Evolutionary conservation across 2,888 invertebrate genomes (phyloP), one percentile per base, ranked within the genome.

Genomic region (Morpho helenor): DNA sequence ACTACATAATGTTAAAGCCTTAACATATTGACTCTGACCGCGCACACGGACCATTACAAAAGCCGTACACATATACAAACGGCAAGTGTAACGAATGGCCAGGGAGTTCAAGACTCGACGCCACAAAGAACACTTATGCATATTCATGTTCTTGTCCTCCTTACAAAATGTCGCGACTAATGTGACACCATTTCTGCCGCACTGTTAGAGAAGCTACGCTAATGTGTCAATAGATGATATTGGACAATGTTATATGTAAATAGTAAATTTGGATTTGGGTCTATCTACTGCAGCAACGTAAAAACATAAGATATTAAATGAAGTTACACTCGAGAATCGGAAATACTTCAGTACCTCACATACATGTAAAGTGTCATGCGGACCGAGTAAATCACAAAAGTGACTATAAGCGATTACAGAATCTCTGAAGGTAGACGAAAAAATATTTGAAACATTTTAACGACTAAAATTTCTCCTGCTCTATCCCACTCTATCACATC

Each of bases 61-160:
- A 57, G 52, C 40, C 48, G 44, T 61, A 46, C 45, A 10, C 46
- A 49, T 51, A 54, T 56, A 59, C 58, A 65, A 52, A 72, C 69
- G 68, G 68, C 74, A 73, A 74, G 73, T 75, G 73, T 76, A 71
- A 66, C 68, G 67, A 74, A 72, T 71, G 66, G 56, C 62, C 54
- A 63, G 57, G 65, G 73, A 77, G 81, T 79, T 83, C 75, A 77
- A 76, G 75, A 77, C 75, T 75, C 72, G 76, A 73, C 71, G 66
- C 67, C 75, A 87, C 87, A 87, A 87, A 84, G 80, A 77, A 64
- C 40, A 46, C 7, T 7, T 63, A 83, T 88, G 81, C 79, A 88
- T 88, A 88, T 87, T 86, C 84, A 87, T 87, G 66, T 62, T 67
- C 74, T 46, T 53, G 84, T 77, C 84, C 84, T 74, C 82, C 75